These are phyloP conservation scores for Drosophila leonis DNA, from an alignment of 2,888 invertebrate genomes.

Conservation along the genomic window DNA sequence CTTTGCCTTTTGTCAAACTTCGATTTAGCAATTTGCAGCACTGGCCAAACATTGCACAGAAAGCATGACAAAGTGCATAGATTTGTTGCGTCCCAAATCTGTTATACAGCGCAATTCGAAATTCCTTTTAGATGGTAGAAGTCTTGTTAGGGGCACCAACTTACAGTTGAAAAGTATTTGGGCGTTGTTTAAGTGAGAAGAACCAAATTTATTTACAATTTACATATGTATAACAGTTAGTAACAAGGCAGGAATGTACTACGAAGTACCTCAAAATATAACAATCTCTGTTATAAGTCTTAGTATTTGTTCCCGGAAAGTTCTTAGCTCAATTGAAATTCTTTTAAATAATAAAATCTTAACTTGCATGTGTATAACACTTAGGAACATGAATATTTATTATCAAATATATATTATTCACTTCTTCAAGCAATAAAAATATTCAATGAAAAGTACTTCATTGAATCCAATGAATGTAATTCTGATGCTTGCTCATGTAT, in stretches of 20 bases:
- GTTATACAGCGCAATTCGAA: constrained; percentile 1
- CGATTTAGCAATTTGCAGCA: constrained; percentile 35
- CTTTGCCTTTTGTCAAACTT: constrained; percentile 34
- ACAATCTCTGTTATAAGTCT: background rate
- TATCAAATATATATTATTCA: background rate
- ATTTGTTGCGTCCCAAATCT: background rate
- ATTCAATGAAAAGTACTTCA: background rate
- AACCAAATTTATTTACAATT: background rate
- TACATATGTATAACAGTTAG: background rate
- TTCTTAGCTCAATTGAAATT: too few species aligned
- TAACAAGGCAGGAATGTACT: background rate
- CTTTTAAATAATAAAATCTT: too few species aligned
- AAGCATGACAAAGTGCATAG: constrained; percentile 18
- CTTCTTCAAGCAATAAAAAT: background rate
- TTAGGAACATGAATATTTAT: background rate
- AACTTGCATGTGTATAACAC: background rate
- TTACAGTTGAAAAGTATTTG: background rate
- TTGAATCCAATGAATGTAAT: background rate
- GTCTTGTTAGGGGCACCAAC: background rate
- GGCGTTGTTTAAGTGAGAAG: background rate
- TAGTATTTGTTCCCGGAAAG: background rate
- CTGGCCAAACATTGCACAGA: constrained; percentile 43
- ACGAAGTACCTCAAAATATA: background rate
- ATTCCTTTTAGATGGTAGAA: background rate
- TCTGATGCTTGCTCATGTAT: background rate